Evolutionary conservation across 2,888 invertebrate genomes (phyloP), one percentile per base, ranked within the genome.

Genomic region (Callimorpha dominula): DNA sequence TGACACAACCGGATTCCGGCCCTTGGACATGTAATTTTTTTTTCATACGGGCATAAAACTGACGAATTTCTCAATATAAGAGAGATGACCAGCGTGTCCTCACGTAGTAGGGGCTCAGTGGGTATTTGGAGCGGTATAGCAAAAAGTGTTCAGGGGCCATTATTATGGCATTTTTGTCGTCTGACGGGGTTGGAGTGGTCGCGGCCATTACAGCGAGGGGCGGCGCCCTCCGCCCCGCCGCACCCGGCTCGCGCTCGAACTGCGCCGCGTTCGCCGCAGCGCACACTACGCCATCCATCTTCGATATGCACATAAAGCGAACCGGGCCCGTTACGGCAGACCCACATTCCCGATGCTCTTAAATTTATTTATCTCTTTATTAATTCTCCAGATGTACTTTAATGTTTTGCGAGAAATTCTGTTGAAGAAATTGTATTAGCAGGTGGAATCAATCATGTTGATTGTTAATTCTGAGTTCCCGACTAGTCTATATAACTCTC

Each of bases 91-190:
- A 90, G 89, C 94, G 91, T 88, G 92, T 91, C 89, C 89, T 95
- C 95, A 95, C 95, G 95, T 95, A 93, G 89, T 87, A 88, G 89
- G 90, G 92, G 86, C 90, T 87, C 88, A 89, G 87, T 89, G 90
- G 90, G 92, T 95, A 95, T 95, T 95, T 94, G 94, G 95, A 94
- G 92, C 94, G 95, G 89, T 94, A 92, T 93, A 93, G 95, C 92
- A 95, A 95, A 95, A 95, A 95, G 94, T 93, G 94, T 95, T 95
- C 93, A 90, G 93, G 93, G 91, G 88, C 93, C 95, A 95, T 95
- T 95, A 95, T 95, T 94, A 96, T 96, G 94, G 96, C 96, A 96
- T 96, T 96, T 96, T 96, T 96, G 96, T 96, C 96, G 95, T 95
- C 95, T 96, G 95, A 94, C 94, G 91, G 94, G 93, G 92, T 90